phyloP scores from a whole-genome alignment of 2,113 vertebrate species.

The Scytalopus superciliaris region DNA sequence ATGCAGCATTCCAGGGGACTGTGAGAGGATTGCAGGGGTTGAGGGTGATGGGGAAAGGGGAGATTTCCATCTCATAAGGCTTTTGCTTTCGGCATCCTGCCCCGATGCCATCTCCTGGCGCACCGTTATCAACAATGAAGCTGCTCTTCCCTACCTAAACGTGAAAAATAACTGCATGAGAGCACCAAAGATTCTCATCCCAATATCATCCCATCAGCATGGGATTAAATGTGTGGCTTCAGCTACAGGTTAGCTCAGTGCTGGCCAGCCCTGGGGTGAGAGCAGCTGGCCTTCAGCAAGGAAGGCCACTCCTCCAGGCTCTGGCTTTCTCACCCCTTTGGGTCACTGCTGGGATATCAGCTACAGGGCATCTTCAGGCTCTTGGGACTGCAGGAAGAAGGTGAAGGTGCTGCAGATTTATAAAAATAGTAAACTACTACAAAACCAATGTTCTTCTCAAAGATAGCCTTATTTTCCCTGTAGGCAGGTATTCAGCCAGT shows the following conservation, averaged over 20 bases:
- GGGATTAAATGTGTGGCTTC: neutral
- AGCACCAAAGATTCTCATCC: neutral
- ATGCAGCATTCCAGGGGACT: constrained; percentile 47
- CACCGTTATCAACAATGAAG: neutral
- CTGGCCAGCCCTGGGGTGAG: neutral
- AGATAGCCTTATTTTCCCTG: neutral
- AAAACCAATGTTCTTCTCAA: neutral
- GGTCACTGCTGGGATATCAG: neutral
- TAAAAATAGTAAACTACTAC: neutral
- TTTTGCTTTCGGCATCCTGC: constrained; percentile 10
- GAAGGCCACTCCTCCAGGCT: neutral
- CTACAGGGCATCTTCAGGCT: neutral
- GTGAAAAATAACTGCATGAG: neutral
- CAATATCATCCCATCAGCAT: neutral
- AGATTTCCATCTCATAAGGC: neutral
- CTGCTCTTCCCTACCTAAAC: neutral
- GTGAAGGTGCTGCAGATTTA: neutral
- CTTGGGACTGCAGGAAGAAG: constrained; percentile 7
- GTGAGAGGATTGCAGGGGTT: constrained; percentile 23
- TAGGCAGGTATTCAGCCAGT: neutral
- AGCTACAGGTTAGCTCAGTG: neutral
- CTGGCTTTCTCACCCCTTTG: neutral
- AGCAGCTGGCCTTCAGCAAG: neutral
- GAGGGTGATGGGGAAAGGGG: neutral
- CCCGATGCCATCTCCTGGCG: neutral